Base-by-base conservation (phyloP, 2,888 invertebrate genomes). In the Matsumyia berberina region DNA sequence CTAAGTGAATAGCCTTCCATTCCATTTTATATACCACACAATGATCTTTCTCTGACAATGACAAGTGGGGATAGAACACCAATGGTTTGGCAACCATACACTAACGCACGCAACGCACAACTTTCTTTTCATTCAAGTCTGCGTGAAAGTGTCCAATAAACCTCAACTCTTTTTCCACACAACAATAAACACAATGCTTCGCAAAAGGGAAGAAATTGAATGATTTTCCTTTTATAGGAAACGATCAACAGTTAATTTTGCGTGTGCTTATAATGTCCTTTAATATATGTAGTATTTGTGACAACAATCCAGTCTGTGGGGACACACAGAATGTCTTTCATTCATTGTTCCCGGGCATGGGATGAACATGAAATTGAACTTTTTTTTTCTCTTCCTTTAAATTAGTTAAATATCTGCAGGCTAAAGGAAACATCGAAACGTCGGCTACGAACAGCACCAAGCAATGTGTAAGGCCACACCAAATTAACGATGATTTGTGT, bases 401-500 rank as follows among this genome's bases (percentile, higher is more conserved):
- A 78, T 74, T 55, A 57, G 70, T 31, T 70, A 70, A 78, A 70
- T 62, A 78, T 29, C 78, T 62, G 5, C 4, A 55, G 70, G 70
- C 70, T 19, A 19, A 77, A 39, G 37, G 9, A 78, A 78, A 78
- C 78, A 78, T 55, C 46, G 62, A 69, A 42, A 46, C 57, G 66
- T 7, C 51, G 11, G 39, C 12, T 51, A 9, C 33, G 39, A 80
- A 62, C 67, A 46, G 9, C 60, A 64, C 55, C 49, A 51, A 49
- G 62, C 39, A 55, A 33, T 51, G 49, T 70, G 42, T 76, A 76
- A 69, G 57, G 57, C 76, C 42, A 70, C 76, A 82, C 62, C 82
- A 72, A 72, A 77, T 70, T 72, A 82, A 82, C 53, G 77, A 66
- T 72, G 72, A 77, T 70, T 81, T 62, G 35, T 76, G 58, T 66